Conservation (phyloP, 2,113 vertebrate species). For the Polypterus senegalus region DNA sequence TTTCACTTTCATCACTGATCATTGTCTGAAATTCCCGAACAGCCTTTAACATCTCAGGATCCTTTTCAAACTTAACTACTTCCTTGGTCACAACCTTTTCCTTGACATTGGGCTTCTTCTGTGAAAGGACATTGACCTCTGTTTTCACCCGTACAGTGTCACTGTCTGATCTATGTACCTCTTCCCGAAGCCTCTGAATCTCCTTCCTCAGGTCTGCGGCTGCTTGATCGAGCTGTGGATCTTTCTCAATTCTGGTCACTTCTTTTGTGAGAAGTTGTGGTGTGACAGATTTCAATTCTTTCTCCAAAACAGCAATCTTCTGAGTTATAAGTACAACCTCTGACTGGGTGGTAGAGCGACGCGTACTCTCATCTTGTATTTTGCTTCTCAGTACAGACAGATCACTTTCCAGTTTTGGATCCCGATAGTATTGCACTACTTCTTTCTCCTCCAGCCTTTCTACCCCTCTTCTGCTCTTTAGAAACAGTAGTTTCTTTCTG, state of each 20-base stretch:
- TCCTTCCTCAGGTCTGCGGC: slow-evolving; percentile 55
- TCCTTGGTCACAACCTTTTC: slow-evolving; percentile 83
- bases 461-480: slow-evolving; percentile 71
- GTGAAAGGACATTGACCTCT: slow-evolving; percentile 63
- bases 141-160: slow-evolving; percentile 56
- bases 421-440: slow-evolving; percentile 75
- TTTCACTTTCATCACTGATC: slow-evolving; percentile 58
- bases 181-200: slow-evolving; percentile 48
- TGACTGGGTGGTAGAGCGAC: slow-evolving; percentile 42
- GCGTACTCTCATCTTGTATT: slow-evolving; percentile 53
- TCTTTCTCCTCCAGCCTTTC: slow-evolving; percentile 85
- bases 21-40: slow-evolving; percentile 52
- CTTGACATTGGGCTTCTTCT: slow-evolving; percentile 61
- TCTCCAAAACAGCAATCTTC: slow-evolving; percentile 55
- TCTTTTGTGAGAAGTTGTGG: slow-evolving; percentile 82
- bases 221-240: slow-evolving; percentile 68
- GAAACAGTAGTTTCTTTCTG: slow-evolving; percentile 54
- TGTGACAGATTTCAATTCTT: slow-evolving; percentile 37
- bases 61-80: slow-evolving; percentile 74
- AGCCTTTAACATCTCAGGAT: slow-evolving; percentile 71
- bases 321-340: slow-evolving; percentile 51
- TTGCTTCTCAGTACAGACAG: slow-evolving; percentile 41
- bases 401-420: slow-evolving; percentile 66
- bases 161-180: slow-evolving; percentile 36
- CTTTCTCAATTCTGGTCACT: slow-evolving; percentile 81